phyloP scores from a whole-genome alignment of 2,113 vertebrate genomes.

The Pelvicachromis taeniatus region DNA sequence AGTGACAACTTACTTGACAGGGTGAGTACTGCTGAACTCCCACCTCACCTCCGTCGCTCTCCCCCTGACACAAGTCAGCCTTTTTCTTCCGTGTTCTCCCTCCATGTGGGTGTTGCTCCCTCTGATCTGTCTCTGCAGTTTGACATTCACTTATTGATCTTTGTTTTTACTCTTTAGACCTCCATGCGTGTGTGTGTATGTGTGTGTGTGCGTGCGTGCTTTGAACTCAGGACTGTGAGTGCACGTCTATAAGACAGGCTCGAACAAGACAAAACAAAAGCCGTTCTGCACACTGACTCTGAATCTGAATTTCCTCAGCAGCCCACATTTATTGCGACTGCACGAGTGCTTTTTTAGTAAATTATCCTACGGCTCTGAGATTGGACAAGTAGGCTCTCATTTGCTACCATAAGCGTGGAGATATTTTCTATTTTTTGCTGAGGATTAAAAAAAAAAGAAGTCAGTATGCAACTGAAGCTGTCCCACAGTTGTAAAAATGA shows the following conservation, averaged over 20 bases:
- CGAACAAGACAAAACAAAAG: conserved; percentile 29
- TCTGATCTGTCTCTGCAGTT: not conserved
- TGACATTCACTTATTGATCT: conserved; percentile 8
- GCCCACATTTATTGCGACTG: not conserved
- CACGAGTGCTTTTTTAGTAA: not conserved
- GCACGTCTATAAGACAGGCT: not conserved
- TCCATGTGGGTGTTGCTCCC: not conserved
- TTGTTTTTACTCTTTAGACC: not conserved
- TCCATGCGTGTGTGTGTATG: not conserved
- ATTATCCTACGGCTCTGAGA: not conserved
- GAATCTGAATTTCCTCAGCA: not conserved
- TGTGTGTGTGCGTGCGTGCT: not conserved
- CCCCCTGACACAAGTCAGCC: not conserved
- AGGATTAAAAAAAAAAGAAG: not conserved
- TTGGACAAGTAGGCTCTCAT: conserved; percentile 1
- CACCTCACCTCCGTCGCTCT: not conserved
- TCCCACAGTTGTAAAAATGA: conserved; percentile 28
- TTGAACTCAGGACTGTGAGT: not conserved
- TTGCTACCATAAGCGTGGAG: not conserved
- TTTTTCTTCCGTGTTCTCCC: not conserved
- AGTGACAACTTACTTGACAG: conserved; percentile 48
- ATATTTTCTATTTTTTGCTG: conserved; percentile 20
- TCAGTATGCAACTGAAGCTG: not conserved
- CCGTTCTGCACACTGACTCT: not conserved
- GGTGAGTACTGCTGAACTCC: conserved; percentile 56